Conservation (phyloP, 2,888 invertebrate genomes). For the Ferdinandea cuprea region DNA sequence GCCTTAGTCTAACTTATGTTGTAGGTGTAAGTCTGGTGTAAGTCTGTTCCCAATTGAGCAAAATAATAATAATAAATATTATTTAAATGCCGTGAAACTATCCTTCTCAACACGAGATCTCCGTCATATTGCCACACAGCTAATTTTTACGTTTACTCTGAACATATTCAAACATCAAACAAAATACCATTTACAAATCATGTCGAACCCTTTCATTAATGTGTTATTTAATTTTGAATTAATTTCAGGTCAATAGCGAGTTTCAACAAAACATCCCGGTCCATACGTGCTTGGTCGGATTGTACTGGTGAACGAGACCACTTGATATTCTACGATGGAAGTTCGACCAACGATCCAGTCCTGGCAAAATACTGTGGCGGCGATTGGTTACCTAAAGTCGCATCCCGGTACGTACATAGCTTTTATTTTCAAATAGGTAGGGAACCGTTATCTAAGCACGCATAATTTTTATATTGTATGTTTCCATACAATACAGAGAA, state of each 20-base stretch:
- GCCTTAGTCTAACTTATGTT: too few relatives aligned
- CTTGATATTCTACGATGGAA: constrained; percentile 93
- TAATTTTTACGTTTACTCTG: too few relatives aligned
- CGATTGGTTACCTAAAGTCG: constrained; percentile 91
- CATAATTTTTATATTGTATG: too few relatives aligned
- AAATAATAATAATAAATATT: too few relatives aligned
- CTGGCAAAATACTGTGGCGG: constrained; percentile 95
- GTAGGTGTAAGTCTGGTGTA: too few relatives aligned
- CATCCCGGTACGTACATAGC: constrained; percentile 86
- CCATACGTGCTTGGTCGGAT: constrained; percentile 90
- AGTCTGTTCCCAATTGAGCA: too few relatives aligned
- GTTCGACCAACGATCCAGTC: constrained; percentile 91
- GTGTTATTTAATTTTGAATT: constrained; percentile 69
- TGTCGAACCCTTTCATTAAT: constrained; percentile 36
- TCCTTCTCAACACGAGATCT: too few relatives aligned
- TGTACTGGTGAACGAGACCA: constrained; percentile 93
- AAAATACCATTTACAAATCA: constrained; percentile 14
- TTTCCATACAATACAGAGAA: too few relatives aligned
- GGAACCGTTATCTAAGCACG: too few relatives aligned
- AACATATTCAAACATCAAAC: constrained; percentile 8
- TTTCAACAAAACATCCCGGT: constrained; percentile 88
- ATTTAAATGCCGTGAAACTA: too few relatives aligned
- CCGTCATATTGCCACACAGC: too few relatives aligned
- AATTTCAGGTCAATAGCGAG: constrained; percentile 83
- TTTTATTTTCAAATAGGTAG: too few relatives aligned